Percentiles rank a stretch among this genome's conserved stretches.
Conservation (phyloP, 2,113 vertebrate species). For the Brachyhypopomus gauderio region DNA sequence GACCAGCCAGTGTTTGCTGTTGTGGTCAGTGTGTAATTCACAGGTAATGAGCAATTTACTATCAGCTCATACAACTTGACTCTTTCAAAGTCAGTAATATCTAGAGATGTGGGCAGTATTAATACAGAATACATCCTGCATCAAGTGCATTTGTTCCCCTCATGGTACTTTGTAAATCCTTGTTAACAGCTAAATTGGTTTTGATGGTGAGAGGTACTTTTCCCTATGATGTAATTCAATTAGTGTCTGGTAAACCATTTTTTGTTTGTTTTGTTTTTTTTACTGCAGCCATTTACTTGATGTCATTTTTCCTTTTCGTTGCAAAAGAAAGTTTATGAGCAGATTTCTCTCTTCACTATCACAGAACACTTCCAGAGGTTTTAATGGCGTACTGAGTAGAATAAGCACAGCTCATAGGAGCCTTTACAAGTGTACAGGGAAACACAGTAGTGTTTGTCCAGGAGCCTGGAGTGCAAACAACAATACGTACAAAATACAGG, state of each 20-base stretch:
- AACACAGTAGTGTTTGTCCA: too few relatives aligned
- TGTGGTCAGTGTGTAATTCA: constrained; percentile 52
- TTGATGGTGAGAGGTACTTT: not conserved
- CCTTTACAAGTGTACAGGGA: too few relatives aligned
- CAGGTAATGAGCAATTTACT: constrained; percentile 56
- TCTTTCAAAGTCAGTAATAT: not conserved
- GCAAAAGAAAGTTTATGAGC: not conserved
- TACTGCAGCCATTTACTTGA: not conserved
- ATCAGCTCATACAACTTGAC: constrained; percentile 27
- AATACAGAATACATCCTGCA: not conserved
- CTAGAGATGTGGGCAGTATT: not conserved
- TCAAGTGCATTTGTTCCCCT: not conserved
- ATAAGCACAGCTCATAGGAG: not conserved
- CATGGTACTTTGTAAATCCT: not conserved
- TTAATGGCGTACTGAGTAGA: not conserved
- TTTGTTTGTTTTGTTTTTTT: not conserved
- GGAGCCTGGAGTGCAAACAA: too few relatives aligned
- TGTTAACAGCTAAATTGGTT: not conserved
- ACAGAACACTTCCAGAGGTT: not conserved
- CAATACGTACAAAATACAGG: too few relatives aligned
- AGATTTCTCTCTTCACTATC: not conserved
- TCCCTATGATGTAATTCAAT: not conserved
- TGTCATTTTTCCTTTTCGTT: constrained; percentile 9
- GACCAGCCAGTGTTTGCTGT: constrained; percentile 39
- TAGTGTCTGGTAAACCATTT: not conserved